phyloP scores from a whole-genome alignment of 2,113 vertebrate genomes.

The Coryphaenoides rupestris region DNA sequence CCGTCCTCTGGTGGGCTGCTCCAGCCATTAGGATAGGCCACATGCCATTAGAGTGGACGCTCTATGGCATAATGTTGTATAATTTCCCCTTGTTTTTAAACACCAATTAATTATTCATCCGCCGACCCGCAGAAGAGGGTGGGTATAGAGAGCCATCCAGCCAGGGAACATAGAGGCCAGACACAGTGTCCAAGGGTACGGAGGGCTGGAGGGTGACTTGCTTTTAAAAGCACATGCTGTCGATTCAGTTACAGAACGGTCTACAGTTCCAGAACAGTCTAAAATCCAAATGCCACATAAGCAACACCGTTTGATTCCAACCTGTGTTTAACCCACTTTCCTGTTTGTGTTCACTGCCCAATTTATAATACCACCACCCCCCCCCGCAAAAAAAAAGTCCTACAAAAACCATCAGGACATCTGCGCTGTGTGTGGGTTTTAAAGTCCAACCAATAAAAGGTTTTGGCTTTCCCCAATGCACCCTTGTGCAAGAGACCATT shows the following conservation, averaged over 20 bases:
- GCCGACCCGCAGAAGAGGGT: constrained; percentile 27
- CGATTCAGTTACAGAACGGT: not conserved
- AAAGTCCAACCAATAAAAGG: too few relatives aligned
- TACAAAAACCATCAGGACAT: too few relatives aligned
- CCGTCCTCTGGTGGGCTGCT: constrained; percentile 23
- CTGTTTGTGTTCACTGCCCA: too few relatives aligned
- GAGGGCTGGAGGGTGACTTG: not conserved
- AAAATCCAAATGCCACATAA: too few relatives aligned
- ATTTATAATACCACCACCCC: too few relatives aligned
- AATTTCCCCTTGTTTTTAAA: constrained; percentile 46
- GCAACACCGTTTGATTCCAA: too few relatives aligned
- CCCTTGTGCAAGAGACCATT: constrained; percentile 34
- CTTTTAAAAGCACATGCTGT: not conserved
- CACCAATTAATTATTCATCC: constrained; percentile 62
- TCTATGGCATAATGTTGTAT: constrained; percentile 51
- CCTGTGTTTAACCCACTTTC: too few relatives aligned
- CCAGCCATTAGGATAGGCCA: constrained; percentile 55
- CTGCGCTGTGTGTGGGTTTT: too few relatives aligned
- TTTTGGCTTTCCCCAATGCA: too few relatives aligned
- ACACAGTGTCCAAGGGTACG: constrained; percentile 15
- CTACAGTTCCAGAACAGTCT: too few relatives aligned
- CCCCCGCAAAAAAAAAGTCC: too few relatives aligned
- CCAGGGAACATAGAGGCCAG: constrained; percentile 15
- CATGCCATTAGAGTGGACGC: constrained; percentile 60
- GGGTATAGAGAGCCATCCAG: constrained; percentile 13